Percentiles rank a stretch among this genome's conserved stretches.
Conservation (phyloP, 1,140 invertebrate genomes). For the Hypsibius dujardini region DNA sequence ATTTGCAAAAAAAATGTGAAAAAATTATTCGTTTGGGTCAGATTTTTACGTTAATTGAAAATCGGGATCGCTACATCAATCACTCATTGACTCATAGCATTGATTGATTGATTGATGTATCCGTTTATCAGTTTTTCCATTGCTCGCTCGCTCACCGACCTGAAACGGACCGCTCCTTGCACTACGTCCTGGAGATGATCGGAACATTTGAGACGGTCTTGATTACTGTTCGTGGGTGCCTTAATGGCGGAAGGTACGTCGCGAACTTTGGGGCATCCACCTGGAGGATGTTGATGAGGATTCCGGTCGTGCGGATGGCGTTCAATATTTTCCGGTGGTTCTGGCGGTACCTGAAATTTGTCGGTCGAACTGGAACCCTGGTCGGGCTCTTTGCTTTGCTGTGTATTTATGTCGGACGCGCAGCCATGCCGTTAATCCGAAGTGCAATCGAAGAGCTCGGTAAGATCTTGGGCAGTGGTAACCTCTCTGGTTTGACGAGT, state of each 20-base stretch:
- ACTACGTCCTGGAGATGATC: background rate
- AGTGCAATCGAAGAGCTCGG: background rate
- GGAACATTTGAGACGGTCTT: background rate
- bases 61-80: too few relatives aligned
- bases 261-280: background rate
- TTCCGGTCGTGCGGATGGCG: background rate
- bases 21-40: too few relatives aligned
- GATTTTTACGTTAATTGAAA: too few relatives aligned
- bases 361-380: background rate
- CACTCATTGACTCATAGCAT: too few relatives aligned
- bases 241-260: background rate
- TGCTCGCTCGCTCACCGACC: too few relatives aligned
- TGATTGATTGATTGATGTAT: too few relatives aligned
- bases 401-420: background rate
- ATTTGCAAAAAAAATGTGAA: too few relatives aligned
- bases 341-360: conserved; percentile 1
- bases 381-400: background rate
- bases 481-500: too few relatives aligned
- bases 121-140: too few relatives aligned
- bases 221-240: background rate
- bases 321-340: background rate
- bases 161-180: too few relatives aligned
- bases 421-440: background rate
- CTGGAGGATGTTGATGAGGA: background rate
- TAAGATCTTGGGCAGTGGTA: too few relatives aligned